Evolutionary conservation across 2,797 vertebrate genomes (phyloP), one percentile per base, ranked within the genome.

Genomic region (Bucorvus abyssinicus): DNA sequence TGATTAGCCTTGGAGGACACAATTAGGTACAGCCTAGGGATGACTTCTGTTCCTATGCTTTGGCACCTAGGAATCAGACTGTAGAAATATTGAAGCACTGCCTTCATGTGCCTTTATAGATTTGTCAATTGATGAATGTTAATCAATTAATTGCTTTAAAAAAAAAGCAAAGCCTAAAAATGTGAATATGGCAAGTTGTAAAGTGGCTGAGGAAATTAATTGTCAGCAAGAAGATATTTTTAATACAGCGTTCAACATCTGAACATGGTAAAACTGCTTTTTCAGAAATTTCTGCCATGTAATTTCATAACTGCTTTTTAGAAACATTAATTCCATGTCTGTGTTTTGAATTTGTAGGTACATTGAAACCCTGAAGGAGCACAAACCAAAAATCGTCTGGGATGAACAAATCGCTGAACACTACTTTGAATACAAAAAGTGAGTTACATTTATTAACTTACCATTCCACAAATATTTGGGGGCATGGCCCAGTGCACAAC

Each of bases 391-490:
- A 91, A 89, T 99, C 23, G 44, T 98, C 50, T 99, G 99, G 99
- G 99, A 99, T 90, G 98, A 98, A 93, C 97, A 98, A 87, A 97
- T 98, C 16, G 98, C 97, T 8, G 99, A 99, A 93, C 99, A 99
- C 96, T 98, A 98, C 94, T 99, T 99, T 82, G 98, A 95, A 89
- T 99, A 99, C 95, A 99, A 98, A 97, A 99, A 98, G 99, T 99
- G 64, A 98, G 98, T 96, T 84, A 44, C 15, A 44, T 67, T 89
- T 74, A 73, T 88, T 91, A 65, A 45, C 22, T 90, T 86, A 50
- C 3, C 4, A 3, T 68, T 79, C 56, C 79, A 80, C 45, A 88
- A 15, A 53, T 81, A 78, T 30, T 85, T 80, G 60, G 56, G 44
- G 29, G 26, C 60, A 45, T 78, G 67, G 53, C 32, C 53, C 50